These are phyloP conservation scores for Actinopyga echinites DNA, from an alignment of 53 echinoderm and acorn worm genomes.

Conservation along the genomic window DNA sequence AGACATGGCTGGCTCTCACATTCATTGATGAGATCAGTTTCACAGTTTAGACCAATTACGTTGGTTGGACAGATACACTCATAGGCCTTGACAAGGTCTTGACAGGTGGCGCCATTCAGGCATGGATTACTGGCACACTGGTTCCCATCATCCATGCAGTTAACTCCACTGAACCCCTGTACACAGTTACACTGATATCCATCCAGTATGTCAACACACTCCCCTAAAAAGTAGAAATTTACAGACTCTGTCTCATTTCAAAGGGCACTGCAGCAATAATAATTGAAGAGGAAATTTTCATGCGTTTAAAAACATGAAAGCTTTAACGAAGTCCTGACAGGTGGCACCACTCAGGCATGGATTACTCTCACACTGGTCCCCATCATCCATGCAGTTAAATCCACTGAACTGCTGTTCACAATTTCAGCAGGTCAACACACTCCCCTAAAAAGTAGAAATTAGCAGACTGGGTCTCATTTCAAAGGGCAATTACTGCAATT, in stretches of 20 bases:
- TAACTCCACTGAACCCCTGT: constrained; percentile 57
- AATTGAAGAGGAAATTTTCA: too few species aligned
- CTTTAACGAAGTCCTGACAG: constrained; percentile 66
- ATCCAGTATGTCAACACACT: constrained; percentile 51
- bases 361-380: constrained; percentile 76
- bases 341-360: constrained; percentile 78
- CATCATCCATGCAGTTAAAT: constrained; percentile 64
- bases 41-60: constrained; percentile 54
- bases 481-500: too few species aligned
- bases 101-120: constrained; percentile 74
- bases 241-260: neutral
- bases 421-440: constrained; percentile 48
- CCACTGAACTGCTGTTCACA: constrained; percentile 65
- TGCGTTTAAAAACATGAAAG: too few species aligned
- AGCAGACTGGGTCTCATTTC: neutral
- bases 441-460: neutral
- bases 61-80: constrained; percentile 52
- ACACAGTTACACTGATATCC: constrained; percentile 71
- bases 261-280: too few species aligned
- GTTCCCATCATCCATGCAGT: constrained; percentile 74
- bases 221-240: neutral
- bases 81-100: constrained; percentile 60
- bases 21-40: constrained; percentile 58
- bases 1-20: constrained; percentile 62
- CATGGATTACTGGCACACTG: constrained; percentile 81